Evolutionary conservation across 1,140 invertebrate genomes (phyloP).

Genomic region (Drosophila paulistorum): DNA sequence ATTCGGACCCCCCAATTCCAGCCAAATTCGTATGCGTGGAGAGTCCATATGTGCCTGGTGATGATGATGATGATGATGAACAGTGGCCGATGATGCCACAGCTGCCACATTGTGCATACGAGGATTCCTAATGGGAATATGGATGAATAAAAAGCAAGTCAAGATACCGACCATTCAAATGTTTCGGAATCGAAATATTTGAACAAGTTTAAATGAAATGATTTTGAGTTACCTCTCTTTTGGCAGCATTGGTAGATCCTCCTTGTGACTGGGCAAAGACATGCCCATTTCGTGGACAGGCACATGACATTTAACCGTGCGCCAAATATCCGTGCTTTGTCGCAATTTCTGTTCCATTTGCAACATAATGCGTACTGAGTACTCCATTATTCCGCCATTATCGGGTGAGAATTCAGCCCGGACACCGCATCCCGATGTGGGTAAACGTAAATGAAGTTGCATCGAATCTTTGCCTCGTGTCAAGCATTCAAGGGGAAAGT

Average conservation of each 20-base stretch:
- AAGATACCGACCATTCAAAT: not conserved
- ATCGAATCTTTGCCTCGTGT: constrained; percentile 83
- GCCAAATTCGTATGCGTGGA: constrained; percentile 86
- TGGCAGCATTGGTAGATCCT: constrained; percentile 11
- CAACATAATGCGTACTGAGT: constrained; percentile 86
- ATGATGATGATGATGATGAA: constrained; percentile 2
- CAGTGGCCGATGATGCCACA: constrained; percentile 6
- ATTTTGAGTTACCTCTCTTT: constrained; percentile 48
- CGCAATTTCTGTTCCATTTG: constrained; percentile 89
- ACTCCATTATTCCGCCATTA: constrained; percentile 84
- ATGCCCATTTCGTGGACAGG: constrained; percentile 74
- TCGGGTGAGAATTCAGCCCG: constrained; percentile 82
- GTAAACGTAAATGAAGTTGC: constrained; percentile 85
- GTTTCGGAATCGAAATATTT: too few species aligned
- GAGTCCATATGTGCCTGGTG: constrained; percentile 59
- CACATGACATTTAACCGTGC: constrained; percentile 85
- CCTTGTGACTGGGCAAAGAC: constrained; percentile 45
- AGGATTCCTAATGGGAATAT: constrained; percentile 61
- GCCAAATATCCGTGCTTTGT: constrained; percentile 88
- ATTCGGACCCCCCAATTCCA: constrained; percentile 85
- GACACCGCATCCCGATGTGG: constrained; percentile 89
- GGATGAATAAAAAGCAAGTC: not conserved
- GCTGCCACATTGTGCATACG: constrained; percentile 73
- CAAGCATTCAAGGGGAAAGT: constrained; percentile 88
- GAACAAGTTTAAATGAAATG: too few species aligned